Conservation (phyloP, 1,140 invertebrate genomes). For the Druon quercuslanigerum region DNA sequence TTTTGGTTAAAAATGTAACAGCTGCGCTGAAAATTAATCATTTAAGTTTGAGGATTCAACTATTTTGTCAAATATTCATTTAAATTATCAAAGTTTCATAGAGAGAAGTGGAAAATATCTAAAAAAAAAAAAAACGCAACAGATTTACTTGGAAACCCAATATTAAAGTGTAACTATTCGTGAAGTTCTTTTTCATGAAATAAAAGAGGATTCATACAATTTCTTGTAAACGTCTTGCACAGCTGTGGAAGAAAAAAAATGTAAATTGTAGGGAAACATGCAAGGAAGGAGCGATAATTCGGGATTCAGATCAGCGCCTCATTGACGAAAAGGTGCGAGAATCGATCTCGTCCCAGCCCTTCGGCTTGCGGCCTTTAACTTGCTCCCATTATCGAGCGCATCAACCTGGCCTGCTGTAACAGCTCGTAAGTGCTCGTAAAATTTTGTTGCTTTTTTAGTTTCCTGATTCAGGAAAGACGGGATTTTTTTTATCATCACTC, state of each 20-base stretch:
- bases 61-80: too few relatives aligned
- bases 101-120: too few relatives aligned
- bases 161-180: too few relatives aligned
- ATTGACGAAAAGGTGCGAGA: constrained; percentile 34
- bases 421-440: constrained; percentile 29
- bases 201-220: too few relatives aligned
- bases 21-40: too few relatives aligned
- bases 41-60: too few relatives aligned
- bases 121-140: too few relatives aligned
- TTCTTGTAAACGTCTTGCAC: constrained; percentile 2
- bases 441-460: constrained; percentile 3
- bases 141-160: too few relatives aligned
- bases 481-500: background rate
- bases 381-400: constrained; percentile 18
- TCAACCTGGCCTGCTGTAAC: constrained; percentile 13
- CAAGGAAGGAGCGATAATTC: constrained; percentile 14
- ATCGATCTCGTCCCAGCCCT: constrained; percentile 17
- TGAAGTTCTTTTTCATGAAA: too few relatives aligned
- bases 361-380: constrained; percentile 26
- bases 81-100: too few relatives aligned
- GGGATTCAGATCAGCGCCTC: constrained; percentile 36
- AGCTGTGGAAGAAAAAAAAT: constrained; percentile 9
- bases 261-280: constrained; percentile 2
- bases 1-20: too few relatives aligned
- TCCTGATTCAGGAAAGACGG: background rate